A percentile compares a stretch with the other conserved stretches of the same genome.
Conservation (phyloP, 30 jellyfish, hydroid and myxozoan species). For the Rhopilema esculentum region DNA sequence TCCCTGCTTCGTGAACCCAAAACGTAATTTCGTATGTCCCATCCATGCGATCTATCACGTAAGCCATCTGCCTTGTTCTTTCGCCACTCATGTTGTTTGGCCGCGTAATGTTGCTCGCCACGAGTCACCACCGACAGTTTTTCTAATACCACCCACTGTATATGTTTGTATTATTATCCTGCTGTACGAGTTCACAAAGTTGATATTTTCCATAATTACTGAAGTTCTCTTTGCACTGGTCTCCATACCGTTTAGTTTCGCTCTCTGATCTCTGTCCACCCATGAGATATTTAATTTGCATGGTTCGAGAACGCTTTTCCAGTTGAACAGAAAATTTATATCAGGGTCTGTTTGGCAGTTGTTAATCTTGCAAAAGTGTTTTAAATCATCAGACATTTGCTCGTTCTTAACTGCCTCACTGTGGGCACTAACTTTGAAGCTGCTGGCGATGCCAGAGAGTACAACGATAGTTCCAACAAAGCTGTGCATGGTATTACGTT, state of each 20-base stretch:
- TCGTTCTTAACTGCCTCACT: neutral
- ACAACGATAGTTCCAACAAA: neutral
- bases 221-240: slow-evolving; percentile 28
- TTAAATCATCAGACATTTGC: neutral
- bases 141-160: slow-evolving; percentile 38
- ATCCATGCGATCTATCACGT: slow-evolving; percentile 51
- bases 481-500: neutral
- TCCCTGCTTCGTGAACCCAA: slow-evolving; percentile 34
- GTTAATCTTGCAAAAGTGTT: neutral
- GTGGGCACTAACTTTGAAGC: neutral
- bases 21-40: slow-evolving; percentile 57
- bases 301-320: slow-evolving; percentile 31
- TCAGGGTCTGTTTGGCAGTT: neutral
- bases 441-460: neutral
- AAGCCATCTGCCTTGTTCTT: neutral
- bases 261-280: neutral
- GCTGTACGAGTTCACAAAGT: slow-evolving; percentile 10
- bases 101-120: slow-evolving; percentile 60
- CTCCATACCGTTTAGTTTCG: neutral
- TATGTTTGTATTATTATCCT: slow-evolving; percentile 31
- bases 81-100: neutral
- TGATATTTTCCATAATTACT: slow-evolving; percentile 4
- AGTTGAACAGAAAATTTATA: slow-evolving; percentile 14
- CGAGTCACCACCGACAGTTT: slow-evolving; percentile 64
- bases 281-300: slow-evolving; percentile 15